phyloP scores from a whole-genome alignment of 2,888 invertebrate genomes.

The Meiosimyza platycephala region DNA sequence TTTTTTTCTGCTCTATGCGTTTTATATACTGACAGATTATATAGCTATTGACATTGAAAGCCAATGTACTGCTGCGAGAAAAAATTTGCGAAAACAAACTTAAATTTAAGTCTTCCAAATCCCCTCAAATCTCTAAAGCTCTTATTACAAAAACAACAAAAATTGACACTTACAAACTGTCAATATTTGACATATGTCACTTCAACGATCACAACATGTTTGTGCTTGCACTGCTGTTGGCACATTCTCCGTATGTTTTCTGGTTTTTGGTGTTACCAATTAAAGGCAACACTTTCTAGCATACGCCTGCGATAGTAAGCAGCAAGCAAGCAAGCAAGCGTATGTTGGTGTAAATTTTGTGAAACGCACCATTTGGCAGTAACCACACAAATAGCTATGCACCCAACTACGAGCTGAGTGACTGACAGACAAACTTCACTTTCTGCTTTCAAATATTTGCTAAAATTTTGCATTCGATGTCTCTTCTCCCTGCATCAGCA shows the following conservation, averaged over 20 bases:
- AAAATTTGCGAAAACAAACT: too few species aligned
- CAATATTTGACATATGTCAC: slow-evolving; percentile 33
- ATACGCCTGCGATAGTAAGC: not conserved
- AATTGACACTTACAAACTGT: slow-evolving; percentile 26
- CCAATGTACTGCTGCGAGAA: too few species aligned
- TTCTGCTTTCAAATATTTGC: slow-evolving; percentile 31
- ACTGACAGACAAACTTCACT: slow-evolving; percentile 10
- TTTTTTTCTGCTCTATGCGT: too few species aligned
- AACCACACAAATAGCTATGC: slow-evolving; percentile 46
- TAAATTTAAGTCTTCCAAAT: too few species aligned
- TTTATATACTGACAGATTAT: too few species aligned
- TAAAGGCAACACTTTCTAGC: slow-evolving; percentile 19
- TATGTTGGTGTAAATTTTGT: slow-evolving; percentile 13
- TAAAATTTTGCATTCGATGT: not conserved
- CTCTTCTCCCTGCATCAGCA: not conserved
- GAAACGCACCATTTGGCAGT: slow-evolving; percentile 49
- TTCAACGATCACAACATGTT: slow-evolving; percentile 11
- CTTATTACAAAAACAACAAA: not conserved
- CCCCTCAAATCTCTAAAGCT: too few species aligned
- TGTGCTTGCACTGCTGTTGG: not conserved
- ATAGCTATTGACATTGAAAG: too few species aligned
- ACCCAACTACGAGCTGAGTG: slow-evolving; percentile 19
- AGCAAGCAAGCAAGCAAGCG: not conserved
- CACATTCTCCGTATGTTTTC: not conserved
- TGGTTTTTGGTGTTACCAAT: slow-evolving; percentile 15